Evolutionary conservation across 2,888 invertebrate genomes (phyloP).

Genomic region (Tetheella fluctuosa): DNA sequence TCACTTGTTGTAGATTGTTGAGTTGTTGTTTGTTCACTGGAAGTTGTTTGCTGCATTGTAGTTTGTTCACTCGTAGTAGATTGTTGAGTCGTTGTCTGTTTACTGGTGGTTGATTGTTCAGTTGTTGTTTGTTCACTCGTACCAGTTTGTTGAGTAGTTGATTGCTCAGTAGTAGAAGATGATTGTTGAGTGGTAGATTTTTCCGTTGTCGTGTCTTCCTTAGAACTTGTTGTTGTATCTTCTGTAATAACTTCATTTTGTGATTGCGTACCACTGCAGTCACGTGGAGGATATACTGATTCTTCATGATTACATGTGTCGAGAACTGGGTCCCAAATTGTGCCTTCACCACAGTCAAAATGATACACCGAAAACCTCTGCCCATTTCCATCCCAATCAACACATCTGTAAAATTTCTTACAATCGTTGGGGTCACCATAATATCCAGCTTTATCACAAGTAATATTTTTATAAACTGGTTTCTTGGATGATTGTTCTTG

Average conservation of each 20-base stretch:
- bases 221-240: conserved; percentile 30
- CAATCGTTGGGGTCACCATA: conserved; percentile 85
- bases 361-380: conserved; percentile 85
- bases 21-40: conserved; percentile 32
- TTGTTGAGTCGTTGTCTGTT: conserved; percentile 26
- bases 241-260: conserved; percentile 50
- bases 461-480: conserved; percentile 54
- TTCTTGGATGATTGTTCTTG: conserved; percentile 53
- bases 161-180: conserved; percentile 27
- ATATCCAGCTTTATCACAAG: conserved; percentile 85
- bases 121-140: conserved; percentile 23
- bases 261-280: conserved; percentile 65
- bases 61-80: conserved; percentile 36
- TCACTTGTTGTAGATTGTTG: conserved; percentile 22
- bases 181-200: conserved; percentile 26
- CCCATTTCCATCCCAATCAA: conserved; percentile 84
- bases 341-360: conserved; percentile 88
- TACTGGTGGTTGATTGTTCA: conserved; percentile 29
- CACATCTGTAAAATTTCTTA: conserved; percentile 87
- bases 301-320: conserved; percentile 87
- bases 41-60: conserved; percentile 35
- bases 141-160: conserved; percentile 29
- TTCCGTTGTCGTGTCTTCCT: conserved; percentile 32
- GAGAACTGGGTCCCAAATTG: conserved; percentile 88
- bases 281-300: conserved; percentile 85